These are phyloP conservation scores for Bagarius yarrelli DNA, from an alignment of 2,113 vertebrate genomes.

Conservation along the genomic window DNA sequence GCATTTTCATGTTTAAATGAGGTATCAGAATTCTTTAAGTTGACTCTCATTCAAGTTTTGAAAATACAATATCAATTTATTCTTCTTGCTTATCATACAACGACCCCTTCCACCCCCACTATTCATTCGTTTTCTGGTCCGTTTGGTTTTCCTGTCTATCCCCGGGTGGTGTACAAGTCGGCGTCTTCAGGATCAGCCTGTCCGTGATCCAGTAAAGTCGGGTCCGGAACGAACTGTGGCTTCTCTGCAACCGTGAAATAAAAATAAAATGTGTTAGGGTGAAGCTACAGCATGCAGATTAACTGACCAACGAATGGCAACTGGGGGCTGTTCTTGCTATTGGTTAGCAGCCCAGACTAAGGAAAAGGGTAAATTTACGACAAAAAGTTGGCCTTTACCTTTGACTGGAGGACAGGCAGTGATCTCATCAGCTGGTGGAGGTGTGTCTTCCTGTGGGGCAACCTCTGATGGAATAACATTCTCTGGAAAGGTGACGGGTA, in stretches of 20 bases:
- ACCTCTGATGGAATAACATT: not conserved
- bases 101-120: too few relatives aligned
- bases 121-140: not conserved
- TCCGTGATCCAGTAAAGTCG: conserved; percentile 75
- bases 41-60: not conserved
- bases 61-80: not conserved
- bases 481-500: not conserved
- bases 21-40: too few relatives aligned
- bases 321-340: too few relatives aligned
- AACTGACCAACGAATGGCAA: not conserved
- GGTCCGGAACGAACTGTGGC: conserved; percentile 67
- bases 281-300: not conserved
- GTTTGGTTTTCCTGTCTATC: conserved; percentile 54
- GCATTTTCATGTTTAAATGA: not conserved
- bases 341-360: not conserved
- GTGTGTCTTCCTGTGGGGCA: not conserved
- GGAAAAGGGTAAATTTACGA: not conserved
- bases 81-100: not conserved
- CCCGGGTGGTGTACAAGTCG: conserved; percentile 82
- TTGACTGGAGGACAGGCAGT: not conserved
- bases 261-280: conserved; percentile 14
- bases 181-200: conserved; percentile 77
- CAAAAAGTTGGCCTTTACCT: not conserved
- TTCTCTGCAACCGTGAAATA: conserved; percentile 58
- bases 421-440: not conserved